Evolutionary conservation across 2,797 vertebrate species (phyloP).

Genomic region (Rhyacichthys aspro): DNA sequence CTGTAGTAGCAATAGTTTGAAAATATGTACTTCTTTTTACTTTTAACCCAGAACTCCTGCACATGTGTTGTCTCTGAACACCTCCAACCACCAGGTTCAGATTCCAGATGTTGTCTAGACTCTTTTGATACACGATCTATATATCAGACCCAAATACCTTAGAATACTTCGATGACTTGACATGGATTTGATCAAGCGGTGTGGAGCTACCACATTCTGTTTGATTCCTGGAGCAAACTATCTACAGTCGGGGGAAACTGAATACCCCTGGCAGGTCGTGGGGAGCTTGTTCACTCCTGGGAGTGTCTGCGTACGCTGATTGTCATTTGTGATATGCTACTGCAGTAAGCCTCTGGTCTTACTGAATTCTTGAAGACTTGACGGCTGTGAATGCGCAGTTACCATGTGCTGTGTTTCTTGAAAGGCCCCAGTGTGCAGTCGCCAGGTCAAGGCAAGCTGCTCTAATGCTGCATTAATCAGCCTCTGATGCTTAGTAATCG

Average conservation of each 20-base stretch:
- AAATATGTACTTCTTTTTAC: not conserved
- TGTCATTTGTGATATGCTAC: slow-evolving; percentile 41
- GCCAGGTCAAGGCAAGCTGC: slow-evolving; percentile 45
- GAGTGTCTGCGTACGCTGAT: slow-evolving; percentile 42
- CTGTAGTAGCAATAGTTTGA: not conserved
- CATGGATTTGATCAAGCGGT: slow-evolving; percentile 25
- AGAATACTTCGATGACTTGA: slow-evolving; percentile 27
- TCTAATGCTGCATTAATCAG: slow-evolving; percentile 67
- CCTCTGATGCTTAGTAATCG: slow-evolving; percentile 65
- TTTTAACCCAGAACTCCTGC: slow-evolving; percentile 30
- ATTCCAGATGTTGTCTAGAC: slow-evolving; percentile 77
- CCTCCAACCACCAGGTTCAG: slow-evolving; percentile 52
- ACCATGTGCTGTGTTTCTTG: slow-evolving; percentile 35
- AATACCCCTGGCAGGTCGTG: not conserved
- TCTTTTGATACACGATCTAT: slow-evolving; percentile 46
- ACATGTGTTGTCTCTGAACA: slow-evolving; percentile 38
- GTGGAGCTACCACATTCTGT: no score
- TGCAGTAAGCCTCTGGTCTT: slow-evolving; percentile 4
- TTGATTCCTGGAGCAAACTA: not conserved
- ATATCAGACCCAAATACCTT: slow-evolving; percentile 36
- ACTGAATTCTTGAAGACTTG: slow-evolving; percentile 23
- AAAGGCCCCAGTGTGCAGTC: slow-evolving; percentile 50
- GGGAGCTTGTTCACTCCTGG: not conserved
- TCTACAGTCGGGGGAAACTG: not conserved
- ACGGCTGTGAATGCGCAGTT: slow-evolving; percentile 38